A percentile compares a stretch with the other conserved stretches of the same genome.
phyloP scores from a whole-genome alignment of 2,888 invertebrate species.

The Latrodectus elegans region DNA sequence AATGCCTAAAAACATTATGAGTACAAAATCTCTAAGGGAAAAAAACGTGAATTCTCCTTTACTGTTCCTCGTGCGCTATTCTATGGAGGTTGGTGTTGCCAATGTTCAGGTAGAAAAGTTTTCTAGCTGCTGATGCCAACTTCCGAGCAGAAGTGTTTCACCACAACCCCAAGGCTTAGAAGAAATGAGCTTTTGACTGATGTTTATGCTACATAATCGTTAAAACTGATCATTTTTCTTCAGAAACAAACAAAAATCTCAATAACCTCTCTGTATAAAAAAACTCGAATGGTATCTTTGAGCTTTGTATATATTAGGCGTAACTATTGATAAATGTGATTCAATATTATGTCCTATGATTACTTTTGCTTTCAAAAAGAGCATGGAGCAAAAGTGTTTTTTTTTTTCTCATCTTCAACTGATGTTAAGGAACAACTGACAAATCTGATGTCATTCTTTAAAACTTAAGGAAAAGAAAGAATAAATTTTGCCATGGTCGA shows the following conservation, averaged over 20 bases:
- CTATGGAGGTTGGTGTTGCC: no score
- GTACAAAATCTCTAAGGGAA: no score
- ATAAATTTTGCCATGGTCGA: neutral
- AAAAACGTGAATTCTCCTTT: no score
- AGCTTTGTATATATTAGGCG: constrained; percentile 4
- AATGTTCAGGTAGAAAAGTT: no score
- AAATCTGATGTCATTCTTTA: constrained; percentile 15
- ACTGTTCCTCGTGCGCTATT: no score
- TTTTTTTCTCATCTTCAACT: neutral
- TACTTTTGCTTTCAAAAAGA: neutral
- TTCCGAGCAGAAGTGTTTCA: no score
- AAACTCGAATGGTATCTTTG: neutral
- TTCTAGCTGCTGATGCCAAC: no score
- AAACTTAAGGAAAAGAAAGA: neutral
- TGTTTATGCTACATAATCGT: neutral
- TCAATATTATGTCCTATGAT: neutral
- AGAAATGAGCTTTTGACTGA: constrained; percentile 9
- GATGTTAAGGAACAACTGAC: constrained; percentile 1
- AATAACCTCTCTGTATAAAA: constrained; percentile 5
- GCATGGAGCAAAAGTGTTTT: neutral
- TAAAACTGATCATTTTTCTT: neutral
- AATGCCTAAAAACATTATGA: no score
- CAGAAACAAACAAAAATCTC: neutral
- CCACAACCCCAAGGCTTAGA: no score
- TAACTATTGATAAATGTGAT: constrained; percentile 12